Conservation (phyloP, 2,888 invertebrate species). For the Encarsia formosa region DNA sequence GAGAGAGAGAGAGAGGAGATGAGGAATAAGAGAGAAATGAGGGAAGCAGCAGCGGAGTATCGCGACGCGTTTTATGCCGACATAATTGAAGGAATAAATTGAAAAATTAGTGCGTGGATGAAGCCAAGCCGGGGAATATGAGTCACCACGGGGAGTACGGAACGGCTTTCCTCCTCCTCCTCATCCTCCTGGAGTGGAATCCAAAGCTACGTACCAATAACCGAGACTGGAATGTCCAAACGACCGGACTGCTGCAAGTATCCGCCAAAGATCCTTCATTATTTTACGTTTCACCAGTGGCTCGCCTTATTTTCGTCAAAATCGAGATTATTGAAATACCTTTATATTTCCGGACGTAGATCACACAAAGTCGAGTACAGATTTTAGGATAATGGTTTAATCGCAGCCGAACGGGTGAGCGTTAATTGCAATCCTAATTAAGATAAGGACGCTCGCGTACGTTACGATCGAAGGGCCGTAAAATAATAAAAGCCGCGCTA, state of each 20-base stretch:
- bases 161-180: too few relatives aligned
- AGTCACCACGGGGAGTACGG: slow-evolving; percentile 20
- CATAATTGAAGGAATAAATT: slow-evolving; percentile 48
- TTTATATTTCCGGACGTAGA: not conserved
- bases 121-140: slow-evolving; percentile 14
- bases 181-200: slow-evolving; percentile 7
- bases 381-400: not conserved
- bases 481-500: slow-evolving; percentile 27
- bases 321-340: too few relatives aligned
- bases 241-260: not conserved
- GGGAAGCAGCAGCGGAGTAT: slow-evolving; percentile 5
- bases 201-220: slow-evolving; percentile 26
- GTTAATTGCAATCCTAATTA: slow-evolving; percentile 26
- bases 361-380: slow-evolving; percentile 1
- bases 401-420: too few relatives aligned
- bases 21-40: slow-evolving; percentile 1
- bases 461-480: slow-evolving; percentile 20
- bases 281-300: slow-evolving; percentile 27
- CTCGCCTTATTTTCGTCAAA: not conserved
- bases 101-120: slow-evolving; percentile 43
- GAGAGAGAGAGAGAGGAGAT: not conserved
- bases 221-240: slow-evolving; percentile 41
- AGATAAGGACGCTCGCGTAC: slow-evolving; percentile 18
- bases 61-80: slow-evolving; percentile 26
- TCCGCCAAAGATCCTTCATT: slow-evolving; percentile 28